A percentile compares a stretch with the other conserved stretches of the same genome.
phyloP scores from a whole-genome alignment of 1,140 invertebrate genomes.

The Onthophagus taurus region DNA sequence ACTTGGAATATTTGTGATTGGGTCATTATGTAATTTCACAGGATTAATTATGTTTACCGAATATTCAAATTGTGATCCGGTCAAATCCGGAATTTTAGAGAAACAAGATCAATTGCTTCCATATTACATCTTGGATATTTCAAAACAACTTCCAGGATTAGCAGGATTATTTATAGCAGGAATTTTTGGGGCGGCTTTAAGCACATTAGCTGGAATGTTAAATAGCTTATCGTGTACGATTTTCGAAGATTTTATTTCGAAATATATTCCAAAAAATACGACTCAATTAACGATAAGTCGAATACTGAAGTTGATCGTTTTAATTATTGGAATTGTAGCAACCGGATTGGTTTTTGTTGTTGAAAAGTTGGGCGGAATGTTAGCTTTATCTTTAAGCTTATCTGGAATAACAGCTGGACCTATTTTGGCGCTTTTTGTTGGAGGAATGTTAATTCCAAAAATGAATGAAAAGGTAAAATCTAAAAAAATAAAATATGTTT shows the following conservation, averaged over 20 bases:
- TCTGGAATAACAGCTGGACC: slow-evolving; percentile 55
- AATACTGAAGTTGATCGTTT: slow-evolving; percentile 49
- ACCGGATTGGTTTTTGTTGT: slow-evolving; percentile 52
- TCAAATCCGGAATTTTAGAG: slow-evolving; percentile 34
- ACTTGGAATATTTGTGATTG: slow-evolving; percentile 19
- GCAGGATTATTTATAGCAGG: slow-evolving; percentile 53
- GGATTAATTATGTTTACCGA: slow-evolving; percentile 61
- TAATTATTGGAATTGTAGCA: slow-evolving; percentile 47
- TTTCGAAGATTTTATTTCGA: slow-evolving; percentile 54
- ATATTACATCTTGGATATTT: slow-evolving; percentile 49
- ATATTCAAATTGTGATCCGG: slow-evolving; percentile 56
- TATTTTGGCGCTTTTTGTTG: slow-evolving; percentile 52
- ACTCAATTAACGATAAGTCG: slow-evolving; percentile 38
- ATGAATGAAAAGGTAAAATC: slow-evolving; percentile 46
- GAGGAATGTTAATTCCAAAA: slow-evolving; percentile 58
- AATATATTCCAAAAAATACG: slow-evolving; percentile 34
- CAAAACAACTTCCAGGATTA: slow-evolving; percentile 45
- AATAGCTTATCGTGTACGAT: slow-evolving; percentile 58
- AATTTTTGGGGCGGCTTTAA: slow-evolving; percentile 54
- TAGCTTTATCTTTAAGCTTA: slow-evolving; percentile 51
- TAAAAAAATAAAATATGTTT: no score
- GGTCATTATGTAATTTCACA: slow-evolving; percentile 37
- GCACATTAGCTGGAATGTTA: slow-evolving; percentile 54
- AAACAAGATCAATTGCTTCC: slow-evolving; percentile 45
- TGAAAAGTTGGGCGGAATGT: slow-evolving; percentile 49